Base-by-base conservation (phyloP, 2,888 invertebrate species). In the Drosophila dives region DNA sequence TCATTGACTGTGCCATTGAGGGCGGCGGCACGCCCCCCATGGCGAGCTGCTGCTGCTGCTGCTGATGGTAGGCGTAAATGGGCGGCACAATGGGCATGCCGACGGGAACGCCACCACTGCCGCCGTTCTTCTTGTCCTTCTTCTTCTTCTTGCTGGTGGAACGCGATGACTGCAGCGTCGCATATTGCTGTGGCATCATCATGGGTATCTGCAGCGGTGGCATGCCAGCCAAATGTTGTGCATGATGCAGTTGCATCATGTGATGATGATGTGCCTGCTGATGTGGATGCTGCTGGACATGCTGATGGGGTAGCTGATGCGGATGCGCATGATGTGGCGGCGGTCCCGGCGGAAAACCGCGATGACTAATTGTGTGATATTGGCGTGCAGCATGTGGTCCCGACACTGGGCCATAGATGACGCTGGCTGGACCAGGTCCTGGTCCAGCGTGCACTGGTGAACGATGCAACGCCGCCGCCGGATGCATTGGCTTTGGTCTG, bases 91-190 rank as follows among this genome's bases (percentile, higher is more conserved):
- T 78, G 80, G 94, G 83, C 94, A 93, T 90, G 86, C 93, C 93
- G 12, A 93, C 92, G 1, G 93, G 93, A 12, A 93, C 92, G 20
- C 92, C 91, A 10, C 72, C 76, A 3, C 61, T 70, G 5, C 65
- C 73, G 0, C 91, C 93, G 51, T 89, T 91, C 70, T 91, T 91
- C 90, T 92, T 93, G 62, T 93, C 92, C 77, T 93, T 93, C 81
- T 94, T 94, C 81, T 93, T 94, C 72, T 87, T 87, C 75, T 93
- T 94, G 83, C 95, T 95, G 4, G 95, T 94, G 42, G 94, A 94
- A 73, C 95, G 95, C 3, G 95, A 94, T 7, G 95, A 94, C 83
- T 95, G 95, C 65, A 95, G 93, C 0, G 95, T 95, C 6, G 95
- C 95, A 85, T 95, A 95, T 81, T 95, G 95, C 76, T 95, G 95